Evolutionary conservation across 1,140 invertebrate species (phyloP).

Genomic region (Linepithema humile): DNA sequence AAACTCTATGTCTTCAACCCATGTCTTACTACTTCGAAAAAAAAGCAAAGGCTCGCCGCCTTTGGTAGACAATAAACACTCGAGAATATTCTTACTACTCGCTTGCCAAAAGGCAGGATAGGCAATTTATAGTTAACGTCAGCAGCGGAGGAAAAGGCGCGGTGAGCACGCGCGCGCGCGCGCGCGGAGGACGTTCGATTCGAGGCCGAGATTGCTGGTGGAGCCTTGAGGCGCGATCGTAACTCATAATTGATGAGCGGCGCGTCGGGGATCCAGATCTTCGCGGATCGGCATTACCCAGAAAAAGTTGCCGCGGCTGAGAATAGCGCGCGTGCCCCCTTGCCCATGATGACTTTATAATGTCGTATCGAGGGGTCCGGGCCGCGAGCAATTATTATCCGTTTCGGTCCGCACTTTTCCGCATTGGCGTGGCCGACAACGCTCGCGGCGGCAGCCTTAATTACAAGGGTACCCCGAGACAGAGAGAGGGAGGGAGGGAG

Average conservation of each 20-base stretch:
- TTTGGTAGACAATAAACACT: conserved; percentile 25
- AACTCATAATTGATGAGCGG: conserved; percentile 62
- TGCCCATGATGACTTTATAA: conserved; percentile 55
- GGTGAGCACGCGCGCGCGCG: background rate
- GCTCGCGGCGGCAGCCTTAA: conserved; percentile 42
- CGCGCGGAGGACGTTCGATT: conserved; percentile 48
- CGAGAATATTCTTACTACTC: conserved; percentile 19
- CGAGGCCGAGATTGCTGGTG: conserved; percentile 50
- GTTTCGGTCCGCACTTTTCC: conserved; percentile 57
- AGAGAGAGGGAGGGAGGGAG: background rate
- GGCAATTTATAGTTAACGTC: conserved; percentile 54
- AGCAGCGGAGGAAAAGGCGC: background rate
- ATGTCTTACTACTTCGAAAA: background rate
- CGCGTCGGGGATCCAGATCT: conserved; percentile 57
- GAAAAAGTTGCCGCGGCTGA: conserved; percentile 32
- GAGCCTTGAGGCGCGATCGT: conserved; percentile 57
- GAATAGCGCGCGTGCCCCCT: conserved; percentile 46
- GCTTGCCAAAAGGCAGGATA: conserved; percentile 46
- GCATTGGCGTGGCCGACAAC: conserved; percentile 43
- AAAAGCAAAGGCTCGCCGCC: background rate
- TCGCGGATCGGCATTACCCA: conserved; percentile 33
- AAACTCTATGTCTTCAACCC: background rate
- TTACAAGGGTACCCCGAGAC: conserved; percentile 45
- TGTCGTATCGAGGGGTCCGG: conserved; percentile 42
- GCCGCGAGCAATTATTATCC: conserved; percentile 45